Evolutionary conservation across 2,888 invertebrate genomes (phyloP).

Genomic region (Norana najaformis): DNA sequence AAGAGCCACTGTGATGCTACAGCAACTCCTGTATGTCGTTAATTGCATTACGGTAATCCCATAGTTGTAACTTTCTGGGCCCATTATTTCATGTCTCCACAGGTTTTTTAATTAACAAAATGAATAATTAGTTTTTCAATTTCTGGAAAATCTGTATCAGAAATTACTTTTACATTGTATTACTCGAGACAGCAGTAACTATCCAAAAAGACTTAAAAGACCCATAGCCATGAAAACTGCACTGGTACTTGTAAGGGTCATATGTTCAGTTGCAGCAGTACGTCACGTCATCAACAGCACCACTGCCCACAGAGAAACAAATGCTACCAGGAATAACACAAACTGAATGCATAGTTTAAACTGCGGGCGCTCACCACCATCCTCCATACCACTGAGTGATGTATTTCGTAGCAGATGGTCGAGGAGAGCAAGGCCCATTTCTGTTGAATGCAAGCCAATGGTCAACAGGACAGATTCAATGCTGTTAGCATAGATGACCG

Average conservation of each 20-base stretch:
- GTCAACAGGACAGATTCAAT: constrained; percentile 74
- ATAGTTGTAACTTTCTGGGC: too few species aligned
- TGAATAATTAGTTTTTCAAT: too few species aligned
- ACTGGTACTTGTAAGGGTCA: too few species aligned
- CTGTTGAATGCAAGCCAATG: constrained; percentile 71
- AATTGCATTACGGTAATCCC: too few species aligned
- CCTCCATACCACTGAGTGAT: not conserved
- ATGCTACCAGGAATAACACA: not conserved
- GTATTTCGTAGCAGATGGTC: constrained; percentile 50
- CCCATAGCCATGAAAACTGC: not conserved
- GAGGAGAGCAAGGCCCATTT: constrained; percentile 61
- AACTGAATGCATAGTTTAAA: not conserved
- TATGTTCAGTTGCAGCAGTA: not conserved
- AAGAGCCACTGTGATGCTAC: too few species aligned
- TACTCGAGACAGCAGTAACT: not conserved
- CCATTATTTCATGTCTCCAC: too few species aligned
- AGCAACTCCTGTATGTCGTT: too few species aligned
- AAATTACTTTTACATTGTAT: too few species aligned
- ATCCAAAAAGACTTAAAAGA: not conserved
- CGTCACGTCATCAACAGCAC: not conserved
- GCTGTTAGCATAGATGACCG: constrained; percentile 70
- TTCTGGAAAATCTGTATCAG: too few species aligned
- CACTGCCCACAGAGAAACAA: not conserved
- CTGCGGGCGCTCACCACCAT: constrained; percentile 9
- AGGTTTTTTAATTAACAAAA: too few species aligned